Evolutionary conservation across 2,888 invertebrate species (phyloP), one percentile per base, ranked within the genome.

Genomic region (Amphipoea oculea): DNA sequence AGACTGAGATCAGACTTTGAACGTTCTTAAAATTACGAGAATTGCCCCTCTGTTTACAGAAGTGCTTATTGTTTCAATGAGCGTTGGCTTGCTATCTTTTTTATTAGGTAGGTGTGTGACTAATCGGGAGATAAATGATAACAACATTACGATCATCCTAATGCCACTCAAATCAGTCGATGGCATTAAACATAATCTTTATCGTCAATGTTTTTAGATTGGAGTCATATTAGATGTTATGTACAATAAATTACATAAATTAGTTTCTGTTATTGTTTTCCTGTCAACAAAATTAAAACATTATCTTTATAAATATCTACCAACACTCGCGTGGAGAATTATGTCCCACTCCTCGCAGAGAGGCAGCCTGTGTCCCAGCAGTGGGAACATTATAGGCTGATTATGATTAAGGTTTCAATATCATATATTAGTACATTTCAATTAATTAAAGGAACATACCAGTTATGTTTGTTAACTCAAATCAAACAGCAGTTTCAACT

Each of bases 141-240:
- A 71, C 45, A 71, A 57, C 40, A 54, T 45, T 63, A 66, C 23
- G 57, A 36, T 73, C 42, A n/a, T 60, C 23, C 23, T n/a, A 48
- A 42, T 66, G 17, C 65, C 23, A 5, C 29, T 63, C 14, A 79
- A 79, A 72, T 66, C 14, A 78, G 11, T n/a, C 14, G 23, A 51
- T n/a, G 40, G 57, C 36, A 63, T n/a, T n/a, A 11, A 77, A n/a
- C 11, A 54, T 14, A 14, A 9, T 23, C 23, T 2, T 70, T n/a
- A 65, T 71, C 20, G 45, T 14, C 17, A 65, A 48, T 0, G 0
- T 57, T 20, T 68, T 45, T 29, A 51, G 40, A 42, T 36, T 73
- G 40, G 29, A 60, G 6, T 73, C 9, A n/a, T 40, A 51, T 63
- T 69, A 3, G 40, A 9, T 76, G 9, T 36, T n/a, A 20, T 62